Percentiles rank a stretch among this genome's conserved stretches.
Evolutionary conservation across 2,888 invertebrate species (phyloP).

Genomic region (Blomia tropicalis): DNA sequence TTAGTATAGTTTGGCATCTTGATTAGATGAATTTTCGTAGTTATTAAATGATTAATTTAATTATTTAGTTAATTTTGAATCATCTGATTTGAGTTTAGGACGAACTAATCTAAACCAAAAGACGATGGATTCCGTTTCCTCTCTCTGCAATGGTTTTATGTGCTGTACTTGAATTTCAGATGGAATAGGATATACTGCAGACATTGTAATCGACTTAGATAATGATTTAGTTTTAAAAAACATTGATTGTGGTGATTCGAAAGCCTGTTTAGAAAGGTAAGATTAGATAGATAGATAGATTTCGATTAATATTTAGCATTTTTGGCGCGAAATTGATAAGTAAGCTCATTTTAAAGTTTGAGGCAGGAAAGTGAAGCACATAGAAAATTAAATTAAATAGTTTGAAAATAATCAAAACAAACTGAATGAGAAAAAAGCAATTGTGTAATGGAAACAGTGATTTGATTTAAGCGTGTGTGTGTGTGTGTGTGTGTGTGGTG

Average conservation of each 20-base stretch:
- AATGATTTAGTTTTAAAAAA: not conserved
- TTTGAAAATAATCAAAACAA: not conserved
- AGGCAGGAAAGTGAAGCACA: not conserved
- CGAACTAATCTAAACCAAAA: too few species aligned
- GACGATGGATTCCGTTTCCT: too few species aligned
- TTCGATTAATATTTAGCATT: not conserved
- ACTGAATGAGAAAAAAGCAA: not conserved
- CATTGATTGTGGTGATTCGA: too few species aligned
- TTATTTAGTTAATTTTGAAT: too few species aligned
- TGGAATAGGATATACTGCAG: not conserved
- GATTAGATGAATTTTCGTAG: too few species aligned
- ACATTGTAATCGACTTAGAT: constrained; percentile 2
- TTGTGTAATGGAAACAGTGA: not conserved
- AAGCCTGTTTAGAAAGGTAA: not conserved
- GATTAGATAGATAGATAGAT: not conserved
- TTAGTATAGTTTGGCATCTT: too few species aligned
- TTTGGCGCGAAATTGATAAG: not conserved
- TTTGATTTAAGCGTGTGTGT: not conserved
- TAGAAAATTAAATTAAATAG: not conserved
- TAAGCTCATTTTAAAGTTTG: not conserved
- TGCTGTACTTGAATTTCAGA: too few species aligned
- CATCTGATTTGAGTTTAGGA: too few species aligned
- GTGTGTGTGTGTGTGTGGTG: not conserved
- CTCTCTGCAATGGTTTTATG: too few species aligned
- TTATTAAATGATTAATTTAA: too few species aligned